Conservation (phyloP, 2,888 invertebrate species). For the Dione vanillae region DNA sequence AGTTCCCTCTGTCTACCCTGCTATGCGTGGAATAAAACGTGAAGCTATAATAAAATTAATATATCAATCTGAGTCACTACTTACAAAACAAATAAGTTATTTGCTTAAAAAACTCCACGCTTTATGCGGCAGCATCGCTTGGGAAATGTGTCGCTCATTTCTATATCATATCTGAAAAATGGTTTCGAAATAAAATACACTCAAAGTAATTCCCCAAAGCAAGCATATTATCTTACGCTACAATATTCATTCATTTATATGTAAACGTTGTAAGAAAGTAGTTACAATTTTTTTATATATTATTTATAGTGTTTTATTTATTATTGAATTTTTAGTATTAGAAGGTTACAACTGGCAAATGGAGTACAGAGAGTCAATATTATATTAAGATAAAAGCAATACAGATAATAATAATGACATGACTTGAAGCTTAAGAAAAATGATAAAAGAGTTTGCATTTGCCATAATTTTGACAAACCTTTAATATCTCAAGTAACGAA, state of each 20-base stretch:
- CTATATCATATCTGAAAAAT: conserved; percentile 6
- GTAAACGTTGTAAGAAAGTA: background rate
- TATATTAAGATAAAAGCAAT: too few relatives aligned
- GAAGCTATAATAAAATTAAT: background rate
- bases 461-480: background rate
- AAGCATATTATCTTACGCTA: background rate
- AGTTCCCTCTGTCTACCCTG: too few relatives aligned
- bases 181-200: conserved; percentile 12
- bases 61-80: background rate
- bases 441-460: background rate
- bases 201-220: conserved; percentile 5
- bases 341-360: too few relatives aligned
- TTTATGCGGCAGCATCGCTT: background rate
- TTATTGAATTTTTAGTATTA: too few relatives aligned
- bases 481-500: background rate
- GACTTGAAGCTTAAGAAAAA: too few relatives aligned
- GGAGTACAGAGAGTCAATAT: too few relatives aligned
- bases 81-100: background rate
- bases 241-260: background rate
- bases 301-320: background rate
- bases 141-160: conserved; percentile 13
- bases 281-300: background rate
- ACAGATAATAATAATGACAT: too few relatives aligned
- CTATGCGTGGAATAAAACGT: background rate
- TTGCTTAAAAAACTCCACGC: background rate